Evolutionary conservation across 2,797 vertebrate genomes (phyloP), one percentile per base, ranked within the genome.

Genomic region (Pangasius macronema): DNA sequence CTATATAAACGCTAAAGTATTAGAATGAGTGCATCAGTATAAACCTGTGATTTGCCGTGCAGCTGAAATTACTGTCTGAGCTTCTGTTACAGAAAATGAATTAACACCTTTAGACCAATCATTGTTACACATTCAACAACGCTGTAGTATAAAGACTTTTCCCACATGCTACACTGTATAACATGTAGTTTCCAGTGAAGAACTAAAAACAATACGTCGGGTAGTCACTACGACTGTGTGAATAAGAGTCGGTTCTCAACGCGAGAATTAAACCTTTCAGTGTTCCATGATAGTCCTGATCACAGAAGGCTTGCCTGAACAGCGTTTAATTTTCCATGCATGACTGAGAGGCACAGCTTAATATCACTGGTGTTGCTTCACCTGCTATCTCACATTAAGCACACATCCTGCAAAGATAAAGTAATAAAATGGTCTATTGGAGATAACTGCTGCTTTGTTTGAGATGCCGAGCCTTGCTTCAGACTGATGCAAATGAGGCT

Each of bases 401-500:
- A 75, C 61, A 61, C 14, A 55, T 85, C 75, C 49, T 33, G 73
- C 30, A 68, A 53, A 68, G 30, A 86, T 73, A 87, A 76, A 57
- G 77, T 65, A 73, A 87, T 73, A 83, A 91, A 87, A 61, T 27
- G 36, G 79, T 36, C 77, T 53, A 39, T 24, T 67, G 61, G 46
- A 82, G 70, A 83, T 46, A 24, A 82, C 65, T 63, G 65, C 70
- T 81, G 84, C 84, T 86, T 75, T 63, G 80, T 73, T 79, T 72
- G 22, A 83, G 82, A 87, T 86, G 79, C 68, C 61, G 39, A 61
- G 53, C 49, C 39, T 76, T 30, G 86, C 65, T 91, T 85, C n/a
- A 33, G 63, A 46, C 57, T 84, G 68, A 90, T 87, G 88, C 85
- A 85, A 90, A 88, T 87, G 82, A 87, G 84, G 46, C 49, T 87